Percentiles rank a stretch among this genome's conserved stretches.
phyloP scores from a whole-genome alignment of 2,113 vertebrate species.

The Macquaria australasica region DNA sequence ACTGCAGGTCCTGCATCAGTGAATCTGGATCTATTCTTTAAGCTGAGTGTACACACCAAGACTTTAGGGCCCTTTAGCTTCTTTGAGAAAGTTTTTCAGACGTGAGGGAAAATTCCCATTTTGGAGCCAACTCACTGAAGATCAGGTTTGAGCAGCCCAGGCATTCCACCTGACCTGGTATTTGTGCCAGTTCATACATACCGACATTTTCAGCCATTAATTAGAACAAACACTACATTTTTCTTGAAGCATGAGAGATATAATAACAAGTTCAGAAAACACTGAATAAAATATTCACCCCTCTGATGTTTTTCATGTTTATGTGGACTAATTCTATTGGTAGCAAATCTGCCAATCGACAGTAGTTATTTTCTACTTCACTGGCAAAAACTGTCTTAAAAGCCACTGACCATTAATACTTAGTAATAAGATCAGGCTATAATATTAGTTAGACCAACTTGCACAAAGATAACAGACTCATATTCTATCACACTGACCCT shows the following conservation, averaged over 20 bases:
- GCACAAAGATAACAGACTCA: neutral
- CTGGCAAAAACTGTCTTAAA: neutral
- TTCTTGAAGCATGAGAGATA: neutral
- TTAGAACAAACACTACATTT: neutral
- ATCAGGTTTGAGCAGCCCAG: neutral
- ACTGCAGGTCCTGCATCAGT: conserved; percentile 39
- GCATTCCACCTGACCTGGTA: neutral
- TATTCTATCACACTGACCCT: neutral
- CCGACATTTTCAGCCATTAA: conserved; percentile 4
- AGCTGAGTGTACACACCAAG: conserved; percentile 8
- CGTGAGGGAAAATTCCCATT: neutral
- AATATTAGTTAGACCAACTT: neutral
- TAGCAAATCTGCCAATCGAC: neutral
- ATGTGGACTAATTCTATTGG: neutral
- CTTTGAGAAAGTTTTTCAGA: neutral
- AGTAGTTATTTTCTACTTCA: neutral
- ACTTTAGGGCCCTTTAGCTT: neutral
- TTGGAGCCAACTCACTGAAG: neutral
- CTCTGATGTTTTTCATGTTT: neutral
- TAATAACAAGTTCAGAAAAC: neutral
- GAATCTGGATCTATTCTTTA: conserved; percentile 35
- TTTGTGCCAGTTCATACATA: neutral
- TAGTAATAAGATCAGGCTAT: neutral
- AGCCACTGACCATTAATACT: neutral
- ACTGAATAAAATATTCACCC: neutral